Conservation (phyloP, 1,140 invertebrate genomes). For the Xylocopa sonorina region DNA sequence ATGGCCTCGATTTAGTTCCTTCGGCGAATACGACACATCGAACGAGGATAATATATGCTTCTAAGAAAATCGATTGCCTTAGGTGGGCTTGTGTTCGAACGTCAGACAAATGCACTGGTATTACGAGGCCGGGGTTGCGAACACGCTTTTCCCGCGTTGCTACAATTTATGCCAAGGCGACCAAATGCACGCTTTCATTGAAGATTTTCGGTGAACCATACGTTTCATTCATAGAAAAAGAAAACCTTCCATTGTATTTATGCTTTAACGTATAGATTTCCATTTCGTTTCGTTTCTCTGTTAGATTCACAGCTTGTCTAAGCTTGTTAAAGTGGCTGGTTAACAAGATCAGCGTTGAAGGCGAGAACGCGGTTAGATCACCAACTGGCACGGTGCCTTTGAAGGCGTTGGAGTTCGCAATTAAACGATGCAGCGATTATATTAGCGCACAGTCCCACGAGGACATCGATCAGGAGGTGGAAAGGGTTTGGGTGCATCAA, state of each 20-base stretch:
- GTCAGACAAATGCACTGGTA: slow-evolving; percentile 95
- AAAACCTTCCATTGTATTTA: no score
- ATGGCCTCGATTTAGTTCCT: background rate
- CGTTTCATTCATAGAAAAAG: background rate
- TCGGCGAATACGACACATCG: background rate
- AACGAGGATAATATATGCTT: slow-evolving; percentile 34
- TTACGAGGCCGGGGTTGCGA: slow-evolving; percentile 90
- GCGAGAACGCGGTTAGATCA: slow-evolving; percentile 83
- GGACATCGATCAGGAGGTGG: slow-evolving; percentile 91
- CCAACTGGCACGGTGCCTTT: slow-evolving; percentile 87
- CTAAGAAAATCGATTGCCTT: slow-evolving; percentile 57
- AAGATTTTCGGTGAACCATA: slow-evolving; percentile 86
- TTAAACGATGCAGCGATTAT: slow-evolving; percentile 89
- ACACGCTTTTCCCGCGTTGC: slow-evolving; percentile 92
- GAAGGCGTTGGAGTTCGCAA: slow-evolving; percentile 89
- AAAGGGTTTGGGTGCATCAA: slow-evolving; percentile 89
- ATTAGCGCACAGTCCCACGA: slow-evolving; percentile 89
- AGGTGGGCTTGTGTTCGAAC: slow-evolving; percentile 89
- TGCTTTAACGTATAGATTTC: no score
- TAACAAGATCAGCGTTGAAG: slow-evolving; percentile 83
- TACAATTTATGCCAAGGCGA: slow-evolving; percentile 93
- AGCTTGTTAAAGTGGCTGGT: slow-evolving; percentile 90
- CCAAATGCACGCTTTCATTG: slow-evolving; percentile 93
- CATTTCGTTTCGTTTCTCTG: background rate
- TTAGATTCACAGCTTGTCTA: slow-evolving; percentile 91